Evolutionary conservation across 2,113 vertebrate genomes (phyloP).

Genomic region (Eurypyga helias): DNA sequence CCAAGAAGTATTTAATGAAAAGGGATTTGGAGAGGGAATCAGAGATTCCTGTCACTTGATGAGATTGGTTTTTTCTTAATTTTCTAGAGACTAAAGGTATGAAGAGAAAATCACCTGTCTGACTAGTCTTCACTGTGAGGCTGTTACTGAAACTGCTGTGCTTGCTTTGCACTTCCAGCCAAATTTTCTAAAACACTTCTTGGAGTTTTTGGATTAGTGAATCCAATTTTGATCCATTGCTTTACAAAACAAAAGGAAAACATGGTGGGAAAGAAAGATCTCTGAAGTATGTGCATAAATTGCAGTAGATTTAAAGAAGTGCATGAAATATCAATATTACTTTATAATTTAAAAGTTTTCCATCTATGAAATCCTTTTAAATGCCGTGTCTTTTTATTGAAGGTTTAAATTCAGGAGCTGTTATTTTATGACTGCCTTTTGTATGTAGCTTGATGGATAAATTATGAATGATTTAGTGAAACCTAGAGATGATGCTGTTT

Average conservation of each 20-base stretch:
- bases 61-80: not conserved
- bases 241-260: not conserved
- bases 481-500: not conserved
- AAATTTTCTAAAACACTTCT: not conserved
- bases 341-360: not conserved
- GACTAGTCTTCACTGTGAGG: not conserved
- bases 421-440: conserved; percentile 26
- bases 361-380: not conserved
- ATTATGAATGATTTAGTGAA: conserved; percentile 28
- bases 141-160: not conserved
- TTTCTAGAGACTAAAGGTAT: not conserved
- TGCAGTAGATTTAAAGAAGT: not conserved
- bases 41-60: not conserved
- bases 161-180: not conserved
- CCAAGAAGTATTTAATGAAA: not conserved
- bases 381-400: not conserved
- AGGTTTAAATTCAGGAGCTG: not conserved
- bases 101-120: not conserved
- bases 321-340: not conserved
- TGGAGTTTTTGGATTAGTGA: not conserved
- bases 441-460: conserved; percentile 19
- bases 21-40: not conserved
- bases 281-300: not conserved
- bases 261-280: not conserved
- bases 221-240: not conserved